These are phyloP conservation scores for Papilio machaon DNA, from an alignment of 1,140 invertebrate species.

Conservation along the genomic window DNA sequence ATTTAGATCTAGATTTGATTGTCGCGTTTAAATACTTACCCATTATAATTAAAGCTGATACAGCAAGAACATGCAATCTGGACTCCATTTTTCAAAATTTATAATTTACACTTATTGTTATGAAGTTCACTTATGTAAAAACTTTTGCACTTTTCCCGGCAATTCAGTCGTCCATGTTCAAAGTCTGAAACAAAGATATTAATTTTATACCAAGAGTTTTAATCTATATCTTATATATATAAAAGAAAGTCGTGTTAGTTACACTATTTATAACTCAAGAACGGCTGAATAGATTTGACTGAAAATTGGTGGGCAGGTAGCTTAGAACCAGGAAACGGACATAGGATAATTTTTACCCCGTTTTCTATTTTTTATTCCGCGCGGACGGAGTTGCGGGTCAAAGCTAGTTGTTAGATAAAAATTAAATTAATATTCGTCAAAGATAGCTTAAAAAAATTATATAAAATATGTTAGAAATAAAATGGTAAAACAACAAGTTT, in stretches of 20 bases:
- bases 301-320: too few species aligned
- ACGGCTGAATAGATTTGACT: too few species aligned
- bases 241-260: too few species aligned
- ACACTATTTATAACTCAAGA: too few species aligned
- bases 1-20: not conserved
- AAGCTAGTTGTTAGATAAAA: too few species aligned
- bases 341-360: too few species aligned
- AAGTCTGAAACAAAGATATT: not conserved
- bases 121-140: not conserved
- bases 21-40: not conserved
- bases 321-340: not conserved
- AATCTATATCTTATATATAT: not conserved
- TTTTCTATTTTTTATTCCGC: too few species aligned
- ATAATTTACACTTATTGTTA: not conserved
- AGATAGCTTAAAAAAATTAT: too few species aligned
- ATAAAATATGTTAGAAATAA: not conserved
- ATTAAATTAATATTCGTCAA: too few species aligned
- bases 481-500: not conserved
- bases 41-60: not conserved
- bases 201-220: not conserved
- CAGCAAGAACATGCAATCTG: not conserved
- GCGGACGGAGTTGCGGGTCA: too few species aligned
- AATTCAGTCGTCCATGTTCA: conserved; percentile 7
- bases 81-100: not conserved
- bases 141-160: not conserved